Base-by-base conservation (phyloP, 2,888 invertebrate genomes). In the Harpagoxenus sublaevis region DNA sequence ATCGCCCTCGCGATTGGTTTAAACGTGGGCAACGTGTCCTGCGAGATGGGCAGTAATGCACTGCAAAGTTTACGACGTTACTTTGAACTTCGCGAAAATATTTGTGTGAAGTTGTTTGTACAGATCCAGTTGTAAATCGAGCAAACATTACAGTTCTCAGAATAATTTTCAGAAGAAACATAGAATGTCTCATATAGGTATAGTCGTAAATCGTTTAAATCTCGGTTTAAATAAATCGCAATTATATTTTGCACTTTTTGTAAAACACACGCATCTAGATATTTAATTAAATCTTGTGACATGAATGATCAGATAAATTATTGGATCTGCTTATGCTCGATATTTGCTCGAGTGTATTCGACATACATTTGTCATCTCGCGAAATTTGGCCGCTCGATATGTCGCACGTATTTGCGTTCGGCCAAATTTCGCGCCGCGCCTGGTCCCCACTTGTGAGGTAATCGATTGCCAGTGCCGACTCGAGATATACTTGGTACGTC, bases 401-500 rank as follows among this genome's bases (percentile, higher is more conserved):
- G 15, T 66, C 39, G 8, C n/a, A 12, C 12, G 42, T 68, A 23
- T 79, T 57, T 60, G 35, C 15, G 35, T 71, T 62, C 48, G 6
- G 57, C 39, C 60, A 31, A 71, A 62, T 71, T 71, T 71, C 28
- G 60, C 48, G 48, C 31, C 55, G 15, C 23, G 57, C 39, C 48
- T 48, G n/a, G 3, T 12, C 18, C 12, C 51, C 12, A 51, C 39
- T 81, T 71, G 48, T 28, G 28, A 71, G 35, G 62, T 71, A 51
- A 79, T 79, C 48, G 35, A 79, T 79, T 79, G 79, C 48, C 39
- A 48, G 23, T 31, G 4, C 18, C 10, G 60, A 60, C 23, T 15
- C 60, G 35, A 23, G 35, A 71, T 79, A 79, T 60, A 60, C 35
- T 60, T 71, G 39, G 65, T 48, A 48, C 1, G 18, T 60, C 15